Evolutionary conservation across 2,888 invertebrate species (phyloP).

Genomic region (Herminia tarsipennalis): DNA sequence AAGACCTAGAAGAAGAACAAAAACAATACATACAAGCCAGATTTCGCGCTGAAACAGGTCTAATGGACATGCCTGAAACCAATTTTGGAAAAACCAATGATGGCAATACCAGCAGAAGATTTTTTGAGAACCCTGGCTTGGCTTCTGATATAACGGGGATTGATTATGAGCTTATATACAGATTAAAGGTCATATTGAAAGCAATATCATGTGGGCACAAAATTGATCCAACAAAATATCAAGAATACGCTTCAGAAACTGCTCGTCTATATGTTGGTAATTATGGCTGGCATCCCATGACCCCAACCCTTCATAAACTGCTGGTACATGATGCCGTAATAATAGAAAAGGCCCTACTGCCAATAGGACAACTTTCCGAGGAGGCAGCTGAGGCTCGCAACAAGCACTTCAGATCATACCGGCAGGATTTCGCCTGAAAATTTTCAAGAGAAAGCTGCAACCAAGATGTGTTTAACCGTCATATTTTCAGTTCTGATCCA

Average conservation of each 20-base stretch:
- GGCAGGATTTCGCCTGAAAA: neutral
- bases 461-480: slow-evolving; percentile 9
- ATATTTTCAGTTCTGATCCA: no score
- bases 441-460: neutral
- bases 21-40: slow-evolving; percentile 1
- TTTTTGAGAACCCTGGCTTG: slow-evolving; percentile 10
- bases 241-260: slow-evolving; percentile 6
- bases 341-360: neutral
- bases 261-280: slow-evolving; percentile 5
- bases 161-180: slow-evolving; percentile 17
- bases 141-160: slow-evolving; percentile 44
- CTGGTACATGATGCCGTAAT: neutral
- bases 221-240: slow-evolving; percentile 5
- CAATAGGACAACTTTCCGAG: neutral
- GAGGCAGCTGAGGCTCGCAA: neutral
- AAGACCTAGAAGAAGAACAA: slow-evolving; percentile 1
- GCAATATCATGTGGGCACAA: slow-evolving; percentile 4
- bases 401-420: neutral
- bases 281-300: slow-evolving; percentile 7
- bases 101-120: slow-evolving; percentile 1
- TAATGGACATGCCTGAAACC: neutral
- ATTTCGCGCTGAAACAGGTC: neutral
- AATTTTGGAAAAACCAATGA: slow-evolving; percentile 1
- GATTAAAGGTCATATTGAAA: slow-evolving; percentile 15
- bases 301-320: neutral